phyloP scores from a whole-genome alignment of 2,888 invertebrate genomes.

The Theretra japonica region DNA sequence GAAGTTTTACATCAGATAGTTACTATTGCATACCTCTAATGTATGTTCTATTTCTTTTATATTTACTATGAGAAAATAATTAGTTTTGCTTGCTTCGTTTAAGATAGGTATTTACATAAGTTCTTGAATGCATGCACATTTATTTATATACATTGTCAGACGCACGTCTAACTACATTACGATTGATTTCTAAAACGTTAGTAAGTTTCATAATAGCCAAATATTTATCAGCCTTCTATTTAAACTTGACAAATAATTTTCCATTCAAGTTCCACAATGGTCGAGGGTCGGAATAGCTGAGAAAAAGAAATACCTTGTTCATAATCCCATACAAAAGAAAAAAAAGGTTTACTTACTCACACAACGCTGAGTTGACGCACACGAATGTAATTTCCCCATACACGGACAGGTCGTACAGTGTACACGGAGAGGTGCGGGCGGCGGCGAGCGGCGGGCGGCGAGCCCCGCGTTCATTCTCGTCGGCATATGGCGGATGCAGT shows the following conservation, averaged over 20 bases:
- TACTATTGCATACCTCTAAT: too few relatives aligned
- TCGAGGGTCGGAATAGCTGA: conserved; percentile 58
- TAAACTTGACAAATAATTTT: conserved; percentile 39
- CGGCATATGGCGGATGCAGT: conserved; percentile 85
- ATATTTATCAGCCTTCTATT: conserved; percentile 39
- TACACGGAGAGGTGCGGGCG: conserved; percentile 55
- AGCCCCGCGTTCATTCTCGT: conserved; percentile 82
- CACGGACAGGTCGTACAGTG: conserved; percentile 46
- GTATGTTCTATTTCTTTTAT: too few relatives aligned
- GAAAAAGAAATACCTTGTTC: conserved; percentile 73
- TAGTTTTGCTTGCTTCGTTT: not conserved
- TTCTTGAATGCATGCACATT: conserved; percentile 20
- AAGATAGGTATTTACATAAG: not conserved
- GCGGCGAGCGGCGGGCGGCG: conserved; percentile 63
- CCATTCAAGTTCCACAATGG: conserved; percentile 42
- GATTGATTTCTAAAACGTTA: conserved; percentile 25
- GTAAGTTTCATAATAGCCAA: conserved; percentile 33
- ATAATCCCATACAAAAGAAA: conserved; percentile 77
- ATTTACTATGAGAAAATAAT: too few relatives aligned
- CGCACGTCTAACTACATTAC: conserved; percentile 18
- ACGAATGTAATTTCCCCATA: conserved; percentile 63
- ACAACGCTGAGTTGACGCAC: conserved; percentile 60
- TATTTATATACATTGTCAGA: conserved; percentile 32
- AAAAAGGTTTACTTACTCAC: conserved; percentile 72
- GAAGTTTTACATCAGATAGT: too few relatives aligned